These are phyloP conservation scores for Leptinotarsa rubiginosa DNA, from an alignment of 2,888 invertebrate species.

Conservation along the genomic window DNA sequence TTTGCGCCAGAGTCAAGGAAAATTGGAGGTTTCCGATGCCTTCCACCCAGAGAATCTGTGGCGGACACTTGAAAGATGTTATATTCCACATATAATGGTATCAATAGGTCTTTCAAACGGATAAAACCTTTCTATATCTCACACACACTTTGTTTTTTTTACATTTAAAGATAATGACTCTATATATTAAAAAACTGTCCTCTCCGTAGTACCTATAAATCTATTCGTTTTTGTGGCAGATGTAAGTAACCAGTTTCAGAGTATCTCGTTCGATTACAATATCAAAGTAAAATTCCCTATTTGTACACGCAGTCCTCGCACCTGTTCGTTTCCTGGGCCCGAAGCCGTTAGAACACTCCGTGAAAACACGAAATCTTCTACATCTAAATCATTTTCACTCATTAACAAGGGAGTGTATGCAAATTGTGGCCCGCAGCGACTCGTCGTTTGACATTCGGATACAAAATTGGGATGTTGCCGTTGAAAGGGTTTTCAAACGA, in stretches of 20 bases:
- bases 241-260: not conserved
- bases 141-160: too few relatives aligned
- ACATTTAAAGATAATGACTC: too few relatives aligned
- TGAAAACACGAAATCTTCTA: slow-evolving; percentile 36
- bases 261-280: not conserved
- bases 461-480: not conserved
- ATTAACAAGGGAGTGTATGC: slow-evolving; percentile 38
- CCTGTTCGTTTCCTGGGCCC: slow-evolving; percentile 22
- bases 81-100: too few relatives aligned
- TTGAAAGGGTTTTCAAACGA: slow-evolving; percentile 1
- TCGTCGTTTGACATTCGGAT: slow-evolving; percentile 23
- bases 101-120: too few relatives aligned
- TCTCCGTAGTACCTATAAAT: too few relatives aligned
- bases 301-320: not conserved
- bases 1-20: too few relatives aligned
- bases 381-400: slow-evolving; percentile 38
- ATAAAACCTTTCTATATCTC: too few relatives aligned
- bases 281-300: slow-evolving; percentile 3
- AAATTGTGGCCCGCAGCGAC: slow-evolving; percentile 35
- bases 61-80: too few relatives aligned
- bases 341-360: slow-evolving; percentile 20
- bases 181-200: too few relatives aligned
- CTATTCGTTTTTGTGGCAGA: not conserved
- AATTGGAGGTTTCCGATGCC: too few relatives aligned
- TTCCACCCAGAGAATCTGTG: too few relatives aligned